These are phyloP conservation scores for Orycteropus afer DNA, from an alignment of 2,113 vertebrate genomes.

Conservation along the genomic window DNA sequence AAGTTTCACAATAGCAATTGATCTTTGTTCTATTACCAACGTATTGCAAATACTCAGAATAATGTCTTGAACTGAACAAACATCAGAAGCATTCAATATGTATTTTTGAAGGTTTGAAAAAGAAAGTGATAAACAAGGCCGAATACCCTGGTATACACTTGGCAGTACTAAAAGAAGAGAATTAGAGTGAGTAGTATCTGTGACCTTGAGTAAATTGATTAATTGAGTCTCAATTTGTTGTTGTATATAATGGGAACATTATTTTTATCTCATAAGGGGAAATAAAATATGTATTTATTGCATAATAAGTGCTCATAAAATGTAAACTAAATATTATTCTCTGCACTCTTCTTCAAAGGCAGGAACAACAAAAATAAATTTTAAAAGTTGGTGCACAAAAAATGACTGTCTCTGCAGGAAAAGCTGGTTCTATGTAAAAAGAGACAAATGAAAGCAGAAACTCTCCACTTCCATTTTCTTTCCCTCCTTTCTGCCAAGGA, in stretches of 20 bases:
- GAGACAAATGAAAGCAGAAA: neutral
- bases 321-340: neutral
- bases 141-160: neutral
- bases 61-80: neutral
- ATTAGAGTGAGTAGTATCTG: neutral
- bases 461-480: neutral
- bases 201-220: neutral
- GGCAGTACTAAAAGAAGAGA: neutral
- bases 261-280: constrained; percentile 11
- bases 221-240: neutral
- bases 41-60: neutral
- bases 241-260: constrained; percentile 21
- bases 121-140: constrained; percentile 6
- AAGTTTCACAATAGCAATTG: neutral
- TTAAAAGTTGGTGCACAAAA: neutral
- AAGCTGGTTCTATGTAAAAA: neutral
- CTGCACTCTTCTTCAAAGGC: neutral
- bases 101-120: constrained; percentile 25
- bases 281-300: constrained; percentile 39
- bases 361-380: neutral
- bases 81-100: neutral
- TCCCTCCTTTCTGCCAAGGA: constrained; percentile 4
- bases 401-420: neutral
- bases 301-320: neutral
- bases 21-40: neutral